These are phyloP conservation scores for Lampris incognitus DNA, from an alignment of 2,113 vertebrate genomes.

Conservation along the genomic window DNA sequence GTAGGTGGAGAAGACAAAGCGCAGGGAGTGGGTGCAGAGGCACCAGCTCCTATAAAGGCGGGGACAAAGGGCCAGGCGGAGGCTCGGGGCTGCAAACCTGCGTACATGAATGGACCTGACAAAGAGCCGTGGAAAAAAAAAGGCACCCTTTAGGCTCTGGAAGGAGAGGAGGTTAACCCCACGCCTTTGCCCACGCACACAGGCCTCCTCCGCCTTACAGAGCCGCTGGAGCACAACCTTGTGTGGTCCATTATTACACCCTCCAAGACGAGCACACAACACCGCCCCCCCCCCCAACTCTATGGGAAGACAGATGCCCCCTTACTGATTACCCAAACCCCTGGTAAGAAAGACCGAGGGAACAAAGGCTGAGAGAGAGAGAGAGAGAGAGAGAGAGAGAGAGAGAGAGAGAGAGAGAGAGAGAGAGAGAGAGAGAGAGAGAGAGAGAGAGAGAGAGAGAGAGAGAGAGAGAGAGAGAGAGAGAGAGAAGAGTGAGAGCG, in stretches of 20 bases:
- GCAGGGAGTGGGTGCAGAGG: constrained; percentile 61
- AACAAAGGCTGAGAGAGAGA: constrained; percentile 67
- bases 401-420: constrained; percentile 32
- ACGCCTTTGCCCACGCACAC: constrained; percentile 59
- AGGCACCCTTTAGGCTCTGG: constrained; percentile 40
- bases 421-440: constrained; percentile 37
- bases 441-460: constrained; percentile 18
- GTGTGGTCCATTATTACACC: constrained; percentile 83
- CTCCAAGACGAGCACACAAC: constrained; percentile 38
- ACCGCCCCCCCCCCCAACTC: constrained; percentile 59
- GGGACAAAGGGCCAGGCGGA: constrained; percentile 72
- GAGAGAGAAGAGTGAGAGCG: no score
- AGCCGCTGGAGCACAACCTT: constrained; percentile 68
- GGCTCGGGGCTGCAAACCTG: constrained; percentile 43
- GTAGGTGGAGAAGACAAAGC: constrained; percentile 74
- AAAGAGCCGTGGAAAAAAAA: constrained; percentile 70
- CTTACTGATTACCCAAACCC: constrained; percentile 63
- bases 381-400: constrained; percentile 38
- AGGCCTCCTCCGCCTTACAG: constrained; percentile 49
- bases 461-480: constrained; percentile 48
- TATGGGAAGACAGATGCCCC: constrained; percentile 70
- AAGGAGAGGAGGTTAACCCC: constrained; percentile 47
- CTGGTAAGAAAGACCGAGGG: constrained; percentile 60
- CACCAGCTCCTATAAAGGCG: constrained; percentile 45
- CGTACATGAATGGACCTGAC: constrained; percentile 66